Evolutionary conservation across 2,113 vertebrate species (phyloP), one percentile per base, ranked within the genome.

Genomic region (Anguilla rostrata): DNA sequence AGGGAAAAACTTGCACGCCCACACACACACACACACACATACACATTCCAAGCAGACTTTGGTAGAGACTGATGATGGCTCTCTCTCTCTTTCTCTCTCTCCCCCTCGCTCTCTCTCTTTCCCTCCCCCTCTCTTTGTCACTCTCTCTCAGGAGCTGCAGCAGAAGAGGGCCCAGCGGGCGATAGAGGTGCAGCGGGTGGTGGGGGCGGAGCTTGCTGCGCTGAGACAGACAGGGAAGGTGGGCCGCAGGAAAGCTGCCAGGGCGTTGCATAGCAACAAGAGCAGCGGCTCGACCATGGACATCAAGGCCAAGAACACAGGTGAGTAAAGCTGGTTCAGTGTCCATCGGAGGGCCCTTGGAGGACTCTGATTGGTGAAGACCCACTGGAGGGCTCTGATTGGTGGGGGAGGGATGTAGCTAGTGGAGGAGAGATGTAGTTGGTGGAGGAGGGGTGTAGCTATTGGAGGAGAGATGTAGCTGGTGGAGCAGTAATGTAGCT

Each of bases 111-210:
- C 9, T 46, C 43, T 46, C 43, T 46, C 43, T 46, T 5, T 46
- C 43, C 43, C 9, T 5, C 43, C 43, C 43, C 43, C 43, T 56
- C 8, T 11, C 53, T 56, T 8, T 11, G 53, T 8, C 29, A 89
- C 88, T 89, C 89, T 11, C 92, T 93, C 84, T 0, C 85, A 99
- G 98, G 98, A 99, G 83, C 94, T 99, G 90, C 97, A 98, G 84
- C 96, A 97, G 92, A 98, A 97, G 90, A 93, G 97, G 83, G 94
- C 95, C 3, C 96, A 95, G 87, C 96, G 94, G 63, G 91, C 90
- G 2, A 82, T 18, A 0, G 96, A 95, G 1, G 16, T 66, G 0
- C 95, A 95, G 81, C 80, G 2, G 16, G 89, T 87, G 0, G 90
- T 92, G 0, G 94, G 95, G 85, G 92, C 87, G 16, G 95, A 96